A percentile compares a stretch with the other conserved stretches of the same genome.
Evolutionary conservation across 2,797 vertebrate genomes (phyloP).

Genomic region (Tauraco hartlaubi): DNA sequence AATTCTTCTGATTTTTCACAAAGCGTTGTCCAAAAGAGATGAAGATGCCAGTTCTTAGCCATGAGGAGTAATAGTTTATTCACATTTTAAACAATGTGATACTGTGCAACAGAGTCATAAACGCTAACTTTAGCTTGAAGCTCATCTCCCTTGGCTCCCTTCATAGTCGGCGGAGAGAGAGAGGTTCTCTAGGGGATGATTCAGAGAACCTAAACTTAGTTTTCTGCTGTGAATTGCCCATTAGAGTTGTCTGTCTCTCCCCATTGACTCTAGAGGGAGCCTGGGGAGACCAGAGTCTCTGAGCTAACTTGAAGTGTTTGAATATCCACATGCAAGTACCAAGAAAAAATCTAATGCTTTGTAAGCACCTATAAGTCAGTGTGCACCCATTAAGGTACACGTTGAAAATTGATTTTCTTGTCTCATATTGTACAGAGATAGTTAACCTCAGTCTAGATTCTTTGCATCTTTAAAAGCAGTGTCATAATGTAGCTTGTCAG

Average conservation of each 20-base stretch:
- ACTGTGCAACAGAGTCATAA: neutral
- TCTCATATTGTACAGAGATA: neutral
- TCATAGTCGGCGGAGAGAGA: neutral
- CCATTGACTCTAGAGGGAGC: neutral
- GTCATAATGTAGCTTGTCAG: neutral
- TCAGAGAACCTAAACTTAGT: neutral
- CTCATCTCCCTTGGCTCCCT: neutral
- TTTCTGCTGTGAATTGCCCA: neutral
- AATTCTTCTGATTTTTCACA: neutral
- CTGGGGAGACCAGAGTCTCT: neutral
- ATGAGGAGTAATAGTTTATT: neutral
- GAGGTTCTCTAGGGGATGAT: neutral
- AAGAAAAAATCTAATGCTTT: neutral
- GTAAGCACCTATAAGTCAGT: neutral
- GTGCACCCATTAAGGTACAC: neutral
- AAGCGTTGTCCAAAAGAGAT: neutral
- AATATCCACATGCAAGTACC: neutral
- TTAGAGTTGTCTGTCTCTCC: neutral
- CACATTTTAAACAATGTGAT: neutral
- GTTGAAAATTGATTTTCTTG: neutral
- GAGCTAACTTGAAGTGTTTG: neutral
- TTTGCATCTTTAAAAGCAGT: neutral
- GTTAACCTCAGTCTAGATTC: neutral
- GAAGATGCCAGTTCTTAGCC: neutral
- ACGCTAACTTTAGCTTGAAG: neutral